Percentiles rank a stretch among this genome's conserved stretches.
Conservation (phyloP, 2,113 vertebrate species). For the Trogon surrucura region DNA sequence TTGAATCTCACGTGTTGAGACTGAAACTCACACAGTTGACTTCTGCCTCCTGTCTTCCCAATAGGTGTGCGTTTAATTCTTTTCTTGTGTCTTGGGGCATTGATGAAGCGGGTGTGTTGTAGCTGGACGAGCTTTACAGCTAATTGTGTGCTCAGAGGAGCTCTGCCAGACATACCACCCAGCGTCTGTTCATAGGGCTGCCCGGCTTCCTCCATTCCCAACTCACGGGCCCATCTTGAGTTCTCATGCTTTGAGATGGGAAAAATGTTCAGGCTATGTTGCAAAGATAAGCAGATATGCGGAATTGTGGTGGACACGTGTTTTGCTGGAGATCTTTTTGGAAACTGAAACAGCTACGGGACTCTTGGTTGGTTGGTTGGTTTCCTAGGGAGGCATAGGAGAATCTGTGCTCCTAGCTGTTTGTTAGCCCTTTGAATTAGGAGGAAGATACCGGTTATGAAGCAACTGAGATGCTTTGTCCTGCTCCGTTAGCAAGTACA, state of each 20-base stretch:
- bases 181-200: not conserved
- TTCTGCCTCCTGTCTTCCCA: not conserved
- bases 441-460: not conserved
- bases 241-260: not conserved
- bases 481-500: not conserved
- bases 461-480: not conserved
- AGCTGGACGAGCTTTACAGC: not conserved
- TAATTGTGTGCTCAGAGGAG: not conserved
- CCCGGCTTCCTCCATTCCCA: not conserved
- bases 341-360: not conserved
- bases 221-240: not conserved
- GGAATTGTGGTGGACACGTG: not conserved
- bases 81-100: not conserved
- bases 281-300: not conserved
- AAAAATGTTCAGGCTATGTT: not conserved
- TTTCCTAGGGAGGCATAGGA: not conserved
- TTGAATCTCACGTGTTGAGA: accelerated
- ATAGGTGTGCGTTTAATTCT: not conserved
- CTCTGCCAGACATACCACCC: not conserved
- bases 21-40: accelerated
- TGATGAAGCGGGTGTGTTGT: not conserved
- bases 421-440: no score
- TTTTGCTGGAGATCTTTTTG: not conserved
- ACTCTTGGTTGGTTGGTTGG: no score
- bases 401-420: not conserved